Base-by-base conservation (phyloP, 2,797 vertebrate genomes). In the Enteromius radiatus region DNA sequence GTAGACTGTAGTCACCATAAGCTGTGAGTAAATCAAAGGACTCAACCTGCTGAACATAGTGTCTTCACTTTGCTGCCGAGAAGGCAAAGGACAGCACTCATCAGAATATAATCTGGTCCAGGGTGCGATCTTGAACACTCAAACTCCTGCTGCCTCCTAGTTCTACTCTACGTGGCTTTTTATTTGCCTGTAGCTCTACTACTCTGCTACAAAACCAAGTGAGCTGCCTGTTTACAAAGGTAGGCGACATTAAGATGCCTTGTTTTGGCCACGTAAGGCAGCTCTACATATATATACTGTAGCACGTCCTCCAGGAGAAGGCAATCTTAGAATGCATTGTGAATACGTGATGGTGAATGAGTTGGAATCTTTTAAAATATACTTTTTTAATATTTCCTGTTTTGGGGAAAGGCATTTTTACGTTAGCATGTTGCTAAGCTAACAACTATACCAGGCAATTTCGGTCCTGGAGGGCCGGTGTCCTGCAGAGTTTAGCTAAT, bases 11-110 rank as follows among this genome's bases (percentile, higher is more conserved):
- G 43, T 64, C 59, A 41, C 56, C n/a, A 52, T 52, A 64, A 75
- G 31, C 56, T 64, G 21, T 26, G 59, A 74, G 45, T 65, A 54
- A 81, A 74, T 81, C 43, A 81, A 75, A 81, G n/a, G n/a, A 65
- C 28, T 73, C 5, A 80, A 23, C 41, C 41, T 71, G 54, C 14
- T 65, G 47, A 68, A 79, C 64, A 78, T 9, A 26, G 63, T 52
- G 49, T 49, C 69, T 61, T 76, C 54, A 45, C 56, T 76, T 63
- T 63, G 78, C 73, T 76, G 52, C 31, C 15, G n/a, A 41, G 49
- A 75, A 41, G 52, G 67, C 19, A 31, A 70, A 41, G 67, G 12
- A 61, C 67, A 80, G 26, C 26, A 71, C 52, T 61, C 59, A 59
- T 59, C 33, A 59, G 17, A 70, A 71, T 61, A 61, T 71, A 71